Evolutionary conservation across 2,888 invertebrate genomes (phyloP), one percentile per base, ranked within the genome.

Genomic region (Atrina japonica): DNA sequence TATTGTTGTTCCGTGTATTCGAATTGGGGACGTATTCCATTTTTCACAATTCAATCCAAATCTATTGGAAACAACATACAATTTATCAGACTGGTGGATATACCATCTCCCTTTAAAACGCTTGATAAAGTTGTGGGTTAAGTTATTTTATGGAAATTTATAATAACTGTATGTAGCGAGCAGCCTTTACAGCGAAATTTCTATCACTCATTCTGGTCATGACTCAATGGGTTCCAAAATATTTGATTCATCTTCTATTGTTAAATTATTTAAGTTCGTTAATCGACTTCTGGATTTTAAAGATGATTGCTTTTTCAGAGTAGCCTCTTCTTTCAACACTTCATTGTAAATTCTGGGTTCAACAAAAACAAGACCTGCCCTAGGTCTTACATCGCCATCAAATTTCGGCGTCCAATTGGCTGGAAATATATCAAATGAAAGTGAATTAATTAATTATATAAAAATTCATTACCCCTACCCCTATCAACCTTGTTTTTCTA

Each of bases 401-500:
- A 74, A 82, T 70, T 82, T 82, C 50, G 77, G 77, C 60, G 80
- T 82, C 82, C 82, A 82, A 68, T 79, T 82, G 66, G 82, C 82
- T 82, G 77, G n/a, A 73, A 72, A 40, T 40, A 55, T 35, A 29
- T 73, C 68, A 43, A 30, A 18, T 63, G 40, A 52, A 35, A 21
- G 21, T 35, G 11, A 52, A 40, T 16, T 35, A 5, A 11, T 11
- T 11, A 35, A 7, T 35, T 5, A 35, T 35, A 35, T 35, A 11
- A 35, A 35, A 35, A 7, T n/a, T n/a, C n/a, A n/a, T n/a, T n/a
- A n/a, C n/a, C n/a, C n/a, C n/a, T n/a, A n/a, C n/a, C n/a, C n/a
- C n/a, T n/a, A n/a, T n/a, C n/a, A n/a, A n/a, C n/a, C n/a, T n/a
- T n/a, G n/a, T n/a, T n/a, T n/a, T n/a, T n/a, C n/a, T n/a, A n/a